Conservation (phyloP, 1,140 invertebrate genomes). For the Cardiocondyla obscurior region DNA sequence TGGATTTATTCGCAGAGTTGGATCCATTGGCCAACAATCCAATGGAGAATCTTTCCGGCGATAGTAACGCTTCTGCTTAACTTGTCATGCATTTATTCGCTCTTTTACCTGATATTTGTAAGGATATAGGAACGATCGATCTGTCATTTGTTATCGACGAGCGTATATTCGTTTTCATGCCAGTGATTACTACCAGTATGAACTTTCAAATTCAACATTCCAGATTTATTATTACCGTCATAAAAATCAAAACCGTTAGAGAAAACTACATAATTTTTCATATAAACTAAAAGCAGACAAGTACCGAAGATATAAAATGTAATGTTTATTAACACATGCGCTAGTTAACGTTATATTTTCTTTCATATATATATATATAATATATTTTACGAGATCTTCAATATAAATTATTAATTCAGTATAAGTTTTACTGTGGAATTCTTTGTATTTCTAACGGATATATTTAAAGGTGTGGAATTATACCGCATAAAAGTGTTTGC, state of each 20-base stretch:
- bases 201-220: slow-evolving; percentile 58
- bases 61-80: slow-evolving; percentile 80
- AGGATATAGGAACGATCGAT: slow-evolving; percentile 43
- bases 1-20: slow-evolving; percentile 96
- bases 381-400: slow-evolving; percentile 53
- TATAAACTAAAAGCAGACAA: slow-evolving; percentile 40
- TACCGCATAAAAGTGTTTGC: slow-evolving; percentile 20
- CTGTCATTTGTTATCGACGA: slow-evolving; percentile 51
- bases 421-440: slow-evolving; percentile 59
- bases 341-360: slow-evolving; percentile 61
- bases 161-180: slow-evolving; percentile 27
- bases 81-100: slow-evolving; percentile 31
- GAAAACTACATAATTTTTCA: slow-evolving; percentile 61
- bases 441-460: slow-evolving; percentile 59
- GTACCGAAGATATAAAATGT: slow-evolving; percentile 67
- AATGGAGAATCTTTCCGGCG: slow-evolving; percentile 76
- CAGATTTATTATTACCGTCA: slow-evolving; percentile 40
- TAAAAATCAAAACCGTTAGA: slow-evolving; percentile 60
- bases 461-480: slow-evolving; percentile 45
- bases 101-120: slow-evolving; percentile 43
- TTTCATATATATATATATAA: slow-evolving; percentile 55
- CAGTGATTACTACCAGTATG: slow-evolving; percentile 29
- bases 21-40: slow-evolving; percentile 93
- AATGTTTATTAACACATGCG: slow-evolving; percentile 56
- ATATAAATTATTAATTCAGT: no score